Conservation (phyloP, 2,113 vertebrate genomes). For the Istiophorus platypterus region DNA sequence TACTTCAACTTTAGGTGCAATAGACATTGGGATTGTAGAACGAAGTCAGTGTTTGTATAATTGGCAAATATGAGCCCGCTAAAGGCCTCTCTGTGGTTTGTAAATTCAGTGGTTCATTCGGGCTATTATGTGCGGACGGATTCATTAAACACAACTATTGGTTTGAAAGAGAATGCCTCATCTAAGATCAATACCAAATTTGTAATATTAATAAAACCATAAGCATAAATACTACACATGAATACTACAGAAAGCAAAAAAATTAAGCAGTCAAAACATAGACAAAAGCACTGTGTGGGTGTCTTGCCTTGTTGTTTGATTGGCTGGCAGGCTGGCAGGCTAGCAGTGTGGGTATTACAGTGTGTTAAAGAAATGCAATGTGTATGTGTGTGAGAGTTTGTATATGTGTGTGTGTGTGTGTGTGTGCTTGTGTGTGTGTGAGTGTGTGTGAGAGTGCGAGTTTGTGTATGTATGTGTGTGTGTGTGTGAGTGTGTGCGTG, state of each 20-base stretch:
- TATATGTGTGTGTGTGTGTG: conserved; percentile 22
- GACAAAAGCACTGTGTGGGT: conserved; percentile 17
- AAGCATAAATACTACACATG: background rate
- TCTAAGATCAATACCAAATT: background rate
- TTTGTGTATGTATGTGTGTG: conserved; percentile 21
- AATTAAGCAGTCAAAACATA: background rate
- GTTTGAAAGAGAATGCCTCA: no score
- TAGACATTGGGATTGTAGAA: no score
- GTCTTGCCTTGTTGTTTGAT: background rate
- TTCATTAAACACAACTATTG: background rate
- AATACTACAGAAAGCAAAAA: background rate
- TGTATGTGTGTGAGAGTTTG: conserved; percentile 21
- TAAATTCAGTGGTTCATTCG: background rate
- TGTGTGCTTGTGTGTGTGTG: background rate
- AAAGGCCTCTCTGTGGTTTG: background rate
- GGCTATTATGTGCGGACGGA: background rate
- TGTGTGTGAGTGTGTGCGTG: no score
- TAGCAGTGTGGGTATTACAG: conserved; percentile 6
- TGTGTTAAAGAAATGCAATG: conserved; percentile 19
- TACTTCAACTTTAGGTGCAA: no score
- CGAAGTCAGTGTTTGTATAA: no score
- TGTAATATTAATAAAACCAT: background rate
- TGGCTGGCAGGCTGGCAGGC: background rate
- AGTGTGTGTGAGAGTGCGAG: conserved; percentile 9
- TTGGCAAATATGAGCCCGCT: no score